Evolutionary conservation across 2,888 invertebrate species (phyloP).

Genomic region (Cataglyphis livida): DNA sequence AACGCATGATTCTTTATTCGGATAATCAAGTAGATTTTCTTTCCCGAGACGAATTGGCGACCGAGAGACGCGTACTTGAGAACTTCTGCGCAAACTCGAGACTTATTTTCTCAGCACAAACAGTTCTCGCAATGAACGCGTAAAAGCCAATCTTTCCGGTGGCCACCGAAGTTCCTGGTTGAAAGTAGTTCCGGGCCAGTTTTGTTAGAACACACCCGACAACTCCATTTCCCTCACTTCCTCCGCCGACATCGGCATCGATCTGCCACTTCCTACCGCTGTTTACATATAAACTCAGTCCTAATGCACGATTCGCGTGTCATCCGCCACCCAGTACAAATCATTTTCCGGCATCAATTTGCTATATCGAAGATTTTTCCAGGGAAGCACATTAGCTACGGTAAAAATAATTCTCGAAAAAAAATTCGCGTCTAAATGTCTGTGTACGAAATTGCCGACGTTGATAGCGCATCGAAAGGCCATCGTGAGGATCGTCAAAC

Average conservation of each 20-base stretch:
- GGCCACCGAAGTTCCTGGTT: slow-evolving; percentile 64
- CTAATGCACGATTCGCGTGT: slow-evolving; percentile 82
- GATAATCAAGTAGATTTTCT: slow-evolving; percentile 53
- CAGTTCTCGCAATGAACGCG: slow-evolving; percentile 70
- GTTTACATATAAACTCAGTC: slow-evolving; percentile 77
- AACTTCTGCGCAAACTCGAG: slow-evolving; percentile 57
- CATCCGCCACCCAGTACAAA: slow-evolving; percentile 74
- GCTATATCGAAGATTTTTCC: slow-evolving; percentile 35
- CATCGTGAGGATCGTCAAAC: slow-evolving; percentile 29
- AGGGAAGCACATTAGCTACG: neutral
- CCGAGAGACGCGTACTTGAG: slow-evolving; percentile 41
- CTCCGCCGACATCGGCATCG: slow-evolving; percentile 63
- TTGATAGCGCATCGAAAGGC: slow-evolving; percentile 15
- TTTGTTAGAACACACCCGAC: slow-evolving; percentile 65
- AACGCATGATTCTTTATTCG: slow-evolving; percentile 42
- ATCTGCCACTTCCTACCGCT: slow-evolving; percentile 60
- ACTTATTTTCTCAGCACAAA: slow-evolving; percentile 69
- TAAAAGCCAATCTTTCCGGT: slow-evolving; percentile 71
- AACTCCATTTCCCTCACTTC: slow-evolving; percentile 63
- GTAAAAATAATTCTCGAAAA: slow-evolving; percentile 33
- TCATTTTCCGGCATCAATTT: slow-evolving; percentile 68
- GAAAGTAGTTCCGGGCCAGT: slow-evolving; percentile 69
- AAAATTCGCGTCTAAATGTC: slow-evolving; percentile 23
- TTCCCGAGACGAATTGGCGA: slow-evolving; percentile 52
- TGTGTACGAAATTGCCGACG: slow-evolving; percentile 39